Conservation (phyloP, 2,888 invertebrate genomes). For the Synanthedon myopaeformis region DNA sequence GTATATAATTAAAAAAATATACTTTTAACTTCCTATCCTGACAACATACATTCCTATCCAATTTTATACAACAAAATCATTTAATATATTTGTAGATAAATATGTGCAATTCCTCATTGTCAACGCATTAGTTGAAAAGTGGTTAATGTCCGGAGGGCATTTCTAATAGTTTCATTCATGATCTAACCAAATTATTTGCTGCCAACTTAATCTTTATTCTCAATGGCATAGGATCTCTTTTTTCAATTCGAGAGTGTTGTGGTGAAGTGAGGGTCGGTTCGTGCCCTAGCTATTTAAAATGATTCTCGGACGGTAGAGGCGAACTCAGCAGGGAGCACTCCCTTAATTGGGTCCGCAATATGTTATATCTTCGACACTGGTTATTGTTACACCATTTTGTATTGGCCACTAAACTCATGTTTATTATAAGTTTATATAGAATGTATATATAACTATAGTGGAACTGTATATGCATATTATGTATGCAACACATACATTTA, state of each 20-base stretch:
- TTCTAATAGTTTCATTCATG: slow-evolving; percentile 45
- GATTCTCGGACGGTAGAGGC: slow-evolving; percentile 48
- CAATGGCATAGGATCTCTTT: slow-evolving; percentile 12
- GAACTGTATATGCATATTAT: no score
- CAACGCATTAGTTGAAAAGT: slow-evolving; percentile 44
- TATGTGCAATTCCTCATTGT: slow-evolving; percentile 43
- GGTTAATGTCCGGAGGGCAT: slow-evolving; percentile 47
- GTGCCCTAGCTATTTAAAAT: slow-evolving; percentile 56
- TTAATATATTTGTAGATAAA: no score
- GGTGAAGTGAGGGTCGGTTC: slow-evolving; percentile 40
- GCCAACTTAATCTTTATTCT: slow-evolving; percentile 12
- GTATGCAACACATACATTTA: no score
- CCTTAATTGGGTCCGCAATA: slow-evolving; percentile 68
- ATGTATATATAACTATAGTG: no score
- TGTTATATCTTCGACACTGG: slow-evolving; percentile 44
- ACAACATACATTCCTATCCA: no score
- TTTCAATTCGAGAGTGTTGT: slow-evolving; percentile 6
- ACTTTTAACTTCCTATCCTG: no score
- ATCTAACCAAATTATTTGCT: slow-evolving; percentile 20
- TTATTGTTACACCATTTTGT: slow-evolving; percentile 16
- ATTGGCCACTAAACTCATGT: slow-evolving; percentile 17
- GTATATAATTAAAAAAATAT: no score
- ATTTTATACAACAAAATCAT: no score
- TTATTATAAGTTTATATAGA: no score
- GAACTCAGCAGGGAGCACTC: slow-evolving; percentile 54